Percentiles rank a stretch among this genome's conserved stretches.
These are phyloP conservation scores for Eonycteris spelaea DNA, from an alignment of 2,113 vertebrate genomes.

Conservation along the genomic window DNA sequence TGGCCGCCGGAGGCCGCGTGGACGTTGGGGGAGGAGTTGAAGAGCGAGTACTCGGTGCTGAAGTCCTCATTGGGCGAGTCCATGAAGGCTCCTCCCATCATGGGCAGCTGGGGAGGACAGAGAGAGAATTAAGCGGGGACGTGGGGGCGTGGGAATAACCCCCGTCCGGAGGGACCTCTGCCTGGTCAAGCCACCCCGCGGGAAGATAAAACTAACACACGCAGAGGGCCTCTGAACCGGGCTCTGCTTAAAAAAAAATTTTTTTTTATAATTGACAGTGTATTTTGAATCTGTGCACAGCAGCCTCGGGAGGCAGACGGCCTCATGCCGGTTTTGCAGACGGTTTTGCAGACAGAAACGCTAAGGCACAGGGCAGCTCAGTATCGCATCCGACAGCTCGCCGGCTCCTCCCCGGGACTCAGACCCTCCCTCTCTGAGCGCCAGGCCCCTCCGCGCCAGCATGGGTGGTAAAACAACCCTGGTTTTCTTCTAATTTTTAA, in stretches of 20 bases:
- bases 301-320: neutral
- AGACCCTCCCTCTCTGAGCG: neutral
- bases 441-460: fast-evolving
- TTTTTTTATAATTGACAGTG: fast-evolving
- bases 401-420: fast-evolving
- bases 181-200: fast-evolving
- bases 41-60: slow-evolving; percentile 95
- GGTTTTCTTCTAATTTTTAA: neutral
- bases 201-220: fast-evolving
- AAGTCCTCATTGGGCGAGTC: slow-evolving; percentile 97
- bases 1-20: slow-evolving; percentile 87
- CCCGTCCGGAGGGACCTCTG: neutral
- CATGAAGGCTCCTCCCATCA: slow-evolving; percentile 99
- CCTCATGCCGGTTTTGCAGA: neutral
- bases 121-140: slow-evolving; percentile 32
- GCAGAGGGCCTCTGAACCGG: too few species aligned
- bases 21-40: slow-evolving; percentile 95
- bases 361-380: fast-evolving
- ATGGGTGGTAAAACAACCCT: fast-evolving
- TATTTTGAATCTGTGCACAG: neutral
- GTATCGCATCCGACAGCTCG: fast-evolving
- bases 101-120: slow-evolving; percentile 90
- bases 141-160: fast-evolving
- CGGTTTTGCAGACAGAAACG: too few species aligned
- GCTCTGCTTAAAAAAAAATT: neutral